Percentiles rank a stretch among this genome's conserved stretches.
Evolutionary conservation across 2,888 invertebrate genomes (phyloP).

Genomic region (Rhingia rostrata): DNA sequence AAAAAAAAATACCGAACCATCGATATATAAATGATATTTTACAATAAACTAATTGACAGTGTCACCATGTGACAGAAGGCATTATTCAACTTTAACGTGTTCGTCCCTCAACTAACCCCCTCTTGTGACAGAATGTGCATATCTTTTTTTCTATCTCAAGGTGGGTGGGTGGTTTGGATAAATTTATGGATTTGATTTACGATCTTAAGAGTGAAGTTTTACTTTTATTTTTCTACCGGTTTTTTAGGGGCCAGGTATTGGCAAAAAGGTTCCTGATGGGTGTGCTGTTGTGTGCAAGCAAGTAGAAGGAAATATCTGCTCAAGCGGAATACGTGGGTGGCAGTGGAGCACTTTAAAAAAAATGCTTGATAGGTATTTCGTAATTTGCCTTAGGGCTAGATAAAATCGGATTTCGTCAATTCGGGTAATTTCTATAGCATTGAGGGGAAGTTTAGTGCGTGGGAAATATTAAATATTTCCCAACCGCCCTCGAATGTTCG

Average conservation of each 20-base stretch:
- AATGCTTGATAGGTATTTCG: constrained; percentile 6
- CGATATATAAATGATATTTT: constrained; percentile 32
- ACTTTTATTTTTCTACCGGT: background rate
- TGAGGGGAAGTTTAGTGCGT: too few relatives aligned
- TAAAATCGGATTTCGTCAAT: background rate
- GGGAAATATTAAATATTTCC: too few relatives aligned
- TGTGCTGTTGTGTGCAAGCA: background rate
- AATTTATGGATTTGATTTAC: constrained; percentile 35
- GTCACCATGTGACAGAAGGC: constrained; percentile 23
- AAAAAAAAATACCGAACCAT: background rate
- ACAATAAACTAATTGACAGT: constrained; percentile 40
- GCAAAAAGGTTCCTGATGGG: constrained; percentile 11
- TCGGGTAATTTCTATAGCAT: too few relatives aligned
- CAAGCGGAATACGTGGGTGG: constrained; percentile 18
- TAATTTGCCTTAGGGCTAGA: background rate
- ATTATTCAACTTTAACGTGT: constrained; percentile 38
- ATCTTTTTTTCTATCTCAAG: constrained; percentile 7
- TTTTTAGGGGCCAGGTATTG: background rate
- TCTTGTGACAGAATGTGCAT: background rate
- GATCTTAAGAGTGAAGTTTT: constrained; percentile 4
- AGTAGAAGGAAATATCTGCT: constrained; percentile 37
- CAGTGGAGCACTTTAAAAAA: background rate
- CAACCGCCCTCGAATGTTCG: too few relatives aligned
- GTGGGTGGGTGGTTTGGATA: constrained; percentile 19
- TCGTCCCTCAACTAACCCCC: background rate